Base-by-base conservation (phyloP, 2,888 invertebrate genomes). In the Scaeva pyrastri region DNA sequence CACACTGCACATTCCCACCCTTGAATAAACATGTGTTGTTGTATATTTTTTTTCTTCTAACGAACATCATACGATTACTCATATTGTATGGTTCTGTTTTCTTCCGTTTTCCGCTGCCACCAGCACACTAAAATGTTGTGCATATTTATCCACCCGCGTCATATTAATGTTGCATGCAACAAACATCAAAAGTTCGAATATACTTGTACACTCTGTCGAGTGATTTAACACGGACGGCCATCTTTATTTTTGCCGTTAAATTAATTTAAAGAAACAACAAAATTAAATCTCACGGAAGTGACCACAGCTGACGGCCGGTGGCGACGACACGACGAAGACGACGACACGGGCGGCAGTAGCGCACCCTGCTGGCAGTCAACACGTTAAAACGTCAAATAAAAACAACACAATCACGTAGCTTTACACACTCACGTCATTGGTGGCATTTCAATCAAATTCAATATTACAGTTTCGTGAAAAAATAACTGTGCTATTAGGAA, bases 281-380 rank as follows among this genome's bases (percentile, higher is more conserved):
- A 58, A 39, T 77, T 77, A 82, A 85, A 85, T 82, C 77, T 74
- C 82, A 77, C 85, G 85, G 85, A 86, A 86, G 76, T 86, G 85
- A 86, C 85, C 85, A 73, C 82, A 86, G 73, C 85, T 86, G 85
- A 77, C 56, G 8, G 23, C 2, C 58, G 26, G 23, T 16, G 12
- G 45, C 16, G 12, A 6, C 16, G n/a, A n/a, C n/a, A n/a, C n/a
- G n/a, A n/a, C n/a, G n/a, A n/a, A n/a, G n/a, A n/a, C n/a, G n/a
- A n/a, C n/a, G n/a, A n/a, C n/a, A n/a, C n/a, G n/a, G n/a, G 16
- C 23, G 7, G 11, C n/a, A 14, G 19, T 31, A 73, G 55, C 60
- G 31, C 31, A n/a, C n/a, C n/a, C n/a, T 73, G 79, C 41, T 73
- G 74, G 36, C 62, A 70, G 50, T 58, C 72, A 62, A 31, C 77